A percentile compares a stretch with the other conserved stretches of the same genome.
phyloP scores from a whole-genome alignment of 2,113 vertebrate genomes.

The Origma solitaria region DNA sequence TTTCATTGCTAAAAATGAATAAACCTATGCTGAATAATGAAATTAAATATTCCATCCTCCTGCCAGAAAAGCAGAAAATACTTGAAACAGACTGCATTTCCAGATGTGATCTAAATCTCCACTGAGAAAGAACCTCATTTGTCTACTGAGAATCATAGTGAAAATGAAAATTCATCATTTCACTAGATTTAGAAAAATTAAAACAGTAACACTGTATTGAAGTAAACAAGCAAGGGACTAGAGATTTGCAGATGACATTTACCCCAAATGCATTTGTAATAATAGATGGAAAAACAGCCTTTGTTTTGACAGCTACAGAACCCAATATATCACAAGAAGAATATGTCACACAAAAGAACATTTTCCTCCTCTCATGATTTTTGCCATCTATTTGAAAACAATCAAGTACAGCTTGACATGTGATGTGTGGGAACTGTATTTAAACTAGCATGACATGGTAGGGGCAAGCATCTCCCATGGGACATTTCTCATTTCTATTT shows the following conservation, averaged over 20 bases:
- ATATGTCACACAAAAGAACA: slow-evolving; percentile 17
- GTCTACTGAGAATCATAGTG: not conserved
- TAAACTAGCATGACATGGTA: slow-evolving; percentile 33
- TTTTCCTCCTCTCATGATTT: slow-evolving; percentile 33
- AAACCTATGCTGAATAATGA: slow-evolving; percentile 1
- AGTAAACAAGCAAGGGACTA: slow-evolving; percentile 17
- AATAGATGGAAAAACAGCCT: not conserved
- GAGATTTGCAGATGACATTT: not conserved
- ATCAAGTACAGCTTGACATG: slow-evolving; percentile 33
- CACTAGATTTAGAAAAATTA: not conserved
- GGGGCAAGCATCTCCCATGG: slow-evolving; percentile 3
- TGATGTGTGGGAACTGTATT: slow-evolving; percentile 39
- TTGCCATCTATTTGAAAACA: slow-evolving; percentile 54
- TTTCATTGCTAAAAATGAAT: slow-evolving; percentile 31
- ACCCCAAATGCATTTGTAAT: slow-evolving; percentile 18
- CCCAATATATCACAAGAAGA: slow-evolving; percentile 33
- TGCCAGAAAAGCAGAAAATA: slow-evolving; percentile 38
- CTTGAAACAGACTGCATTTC: slow-evolving; percentile 24
- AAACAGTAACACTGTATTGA: not conserved
- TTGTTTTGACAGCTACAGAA: slow-evolving; percentile 44
- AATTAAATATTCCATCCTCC: slow-evolving; percentile 55
- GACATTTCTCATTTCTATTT: slow-evolving; percentile 15
- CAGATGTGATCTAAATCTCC: slow-evolving; percentile 20
- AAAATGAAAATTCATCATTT: slow-evolving; percentile 15
- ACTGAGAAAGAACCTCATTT: not conserved